These are phyloP conservation scores for Eledona agricola DNA, from an alignment of 2,888 invertebrate species.

Conservation along the genomic window DNA sequence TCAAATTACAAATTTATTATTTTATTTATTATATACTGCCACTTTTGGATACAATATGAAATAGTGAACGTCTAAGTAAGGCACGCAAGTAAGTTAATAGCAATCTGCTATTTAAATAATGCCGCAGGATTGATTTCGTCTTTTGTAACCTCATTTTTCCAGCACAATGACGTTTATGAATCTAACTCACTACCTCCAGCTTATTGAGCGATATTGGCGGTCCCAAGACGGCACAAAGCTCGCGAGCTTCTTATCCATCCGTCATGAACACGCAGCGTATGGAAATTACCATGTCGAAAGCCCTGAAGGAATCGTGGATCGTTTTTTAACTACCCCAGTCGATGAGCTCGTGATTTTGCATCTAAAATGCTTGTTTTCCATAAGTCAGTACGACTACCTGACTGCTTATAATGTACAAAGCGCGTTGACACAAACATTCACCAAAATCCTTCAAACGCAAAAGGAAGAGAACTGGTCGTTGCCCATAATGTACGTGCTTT, in stretches of 20 bases:
- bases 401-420: slow-evolving; percentile 84
- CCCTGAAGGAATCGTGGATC: slow-evolving; percentile 75
- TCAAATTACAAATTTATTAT: too few species aligned
- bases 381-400: slow-evolving; percentile 65
- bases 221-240: slow-evolving; percentile 70
- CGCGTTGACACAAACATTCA: slow-evolving; percentile 78
- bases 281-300: slow-evolving; percentile 74
- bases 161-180: slow-evolving; percentile 58
- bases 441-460: slow-evolving; percentile 83
- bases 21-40: too few species aligned
- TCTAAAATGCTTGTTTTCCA: slow-evolving; percentile 71
- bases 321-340: slow-evolving; percentile 75
- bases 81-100: not conserved
- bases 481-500: slow-evolving; percentile 90
- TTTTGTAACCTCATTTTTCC: too few species aligned
- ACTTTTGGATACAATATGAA: too few species aligned
- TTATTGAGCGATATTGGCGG: slow-evolving; percentile 70
- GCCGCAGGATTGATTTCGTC: too few species aligned
- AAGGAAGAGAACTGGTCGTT: slow-evolving; percentile 98
- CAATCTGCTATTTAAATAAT: not conserved
- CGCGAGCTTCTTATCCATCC: slow-evolving; percentile 70
- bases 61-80: too few species aligned
- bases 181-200: slow-evolving; percentile 60
- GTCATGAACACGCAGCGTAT: slow-evolving; percentile 78
- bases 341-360: slow-evolving; percentile 81